phyloP scores from a whole-genome alignment of 1,140 invertebrate genomes.

The Drosophila sechellia region DNA sequence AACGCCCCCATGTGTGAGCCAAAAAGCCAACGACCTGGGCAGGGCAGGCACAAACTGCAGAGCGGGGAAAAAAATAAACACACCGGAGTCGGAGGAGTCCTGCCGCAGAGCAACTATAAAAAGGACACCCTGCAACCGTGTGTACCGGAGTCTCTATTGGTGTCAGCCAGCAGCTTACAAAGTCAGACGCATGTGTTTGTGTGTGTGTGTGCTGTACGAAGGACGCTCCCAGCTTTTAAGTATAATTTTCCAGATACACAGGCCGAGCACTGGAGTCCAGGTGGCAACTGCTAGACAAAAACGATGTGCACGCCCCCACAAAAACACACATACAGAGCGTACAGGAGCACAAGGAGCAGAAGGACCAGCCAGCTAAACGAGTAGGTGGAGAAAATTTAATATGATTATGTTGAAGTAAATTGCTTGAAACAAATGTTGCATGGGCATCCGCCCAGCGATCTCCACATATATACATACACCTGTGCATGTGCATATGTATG shows the following conservation, averaged over 20 bases:
- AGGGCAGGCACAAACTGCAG: background rate
- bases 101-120: slow-evolving; percentile 56
- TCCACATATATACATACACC: background rate
- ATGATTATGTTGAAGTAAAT: slow-evolving; percentile 82
- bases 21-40: slow-evolving; percentile 78
- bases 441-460: slow-evolving; percentile 32
- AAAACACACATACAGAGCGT: background rate
- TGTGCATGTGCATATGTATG: background rate
- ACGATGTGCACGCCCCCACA: slow-evolving; percentile 68
- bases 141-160: slow-evolving; percentile 30
- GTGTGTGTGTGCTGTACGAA: slow-evolving; percentile 11
- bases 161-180: slow-evolving; percentile 71
- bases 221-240: slow-evolving; percentile 75
- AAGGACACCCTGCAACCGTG: slow-evolving; percentile 26
- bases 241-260: slow-evolving; percentile 56
- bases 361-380: slow-evolving; percentile 43
- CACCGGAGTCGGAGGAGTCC: slow-evolving; percentile 31
- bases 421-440: slow-evolving; percentile 80
- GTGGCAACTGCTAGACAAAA: slow-evolving; percentile 74
- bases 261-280: slow-evolving; percentile 35
- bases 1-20: slow-evolving; percentile 74
- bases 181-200: slow-evolving; percentile 50
- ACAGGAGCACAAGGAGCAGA: slow-evolving; percentile 16
- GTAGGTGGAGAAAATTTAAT: slow-evolving; percentile 79
- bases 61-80: slow-evolving; percentile 58